phyloP scores from a whole-genome alignment of 2,113 vertebrate genomes.

The Corydoras sp. region DNA sequence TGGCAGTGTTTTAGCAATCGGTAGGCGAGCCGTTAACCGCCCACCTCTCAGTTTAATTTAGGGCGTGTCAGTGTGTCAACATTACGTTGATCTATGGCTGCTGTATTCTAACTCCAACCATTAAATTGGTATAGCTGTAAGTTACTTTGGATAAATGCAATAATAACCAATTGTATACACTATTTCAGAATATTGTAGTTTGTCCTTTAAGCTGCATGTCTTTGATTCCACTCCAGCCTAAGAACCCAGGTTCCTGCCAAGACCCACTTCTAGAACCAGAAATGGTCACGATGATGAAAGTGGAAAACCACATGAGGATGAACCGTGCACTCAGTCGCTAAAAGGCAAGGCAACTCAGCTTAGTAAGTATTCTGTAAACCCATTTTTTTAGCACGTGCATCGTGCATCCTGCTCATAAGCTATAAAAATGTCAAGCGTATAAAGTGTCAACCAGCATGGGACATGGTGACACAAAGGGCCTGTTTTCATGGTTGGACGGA shows the following conservation, averaged over 20 bases:
- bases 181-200: too few species aligned
- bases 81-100: too few species aligned
- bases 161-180: too few species aligned
- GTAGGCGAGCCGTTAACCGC: too few species aligned
- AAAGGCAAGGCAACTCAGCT: conserved; percentile 31
- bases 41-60: too few species aligned
- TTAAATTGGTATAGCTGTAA: too few species aligned
- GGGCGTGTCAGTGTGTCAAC: too few species aligned
- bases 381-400: conserved; percentile 45
- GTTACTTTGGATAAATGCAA: too few species aligned
- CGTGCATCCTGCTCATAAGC: conserved; percentile 43
- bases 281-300: background rate
- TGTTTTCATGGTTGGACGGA: conserved; percentile 38
- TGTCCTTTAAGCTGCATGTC: too few species aligned
- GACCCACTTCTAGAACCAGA: background rate
- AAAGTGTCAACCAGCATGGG: conserved; percentile 31
- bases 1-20: too few species aligned
- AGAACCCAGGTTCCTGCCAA: background rate
- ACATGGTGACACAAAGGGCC: conserved; percentile 31
- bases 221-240: too few species aligned
- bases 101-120: too few species aligned
- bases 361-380: conserved; percentile 42
- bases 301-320: background rate
- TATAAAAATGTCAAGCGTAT: conserved; percentile 50
- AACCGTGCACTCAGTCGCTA: conserved; percentile 58